Evolutionary conservation across 2,113 vertebrate genomes (phyloP), one percentile per base, ranked within the genome.

Genomic region (Seriola aureovittata): DNA sequence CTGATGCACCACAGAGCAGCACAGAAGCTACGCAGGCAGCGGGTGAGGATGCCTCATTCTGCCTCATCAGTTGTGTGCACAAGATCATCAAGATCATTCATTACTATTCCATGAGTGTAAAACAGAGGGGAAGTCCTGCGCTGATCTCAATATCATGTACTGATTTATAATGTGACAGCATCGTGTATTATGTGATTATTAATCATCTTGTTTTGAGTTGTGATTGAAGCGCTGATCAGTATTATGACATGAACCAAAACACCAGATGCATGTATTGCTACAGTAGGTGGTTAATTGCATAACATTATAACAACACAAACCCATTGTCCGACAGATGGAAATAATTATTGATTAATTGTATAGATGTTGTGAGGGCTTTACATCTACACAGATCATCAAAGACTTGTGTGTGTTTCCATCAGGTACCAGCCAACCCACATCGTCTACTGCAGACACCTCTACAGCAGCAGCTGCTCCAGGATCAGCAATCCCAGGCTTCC

Each of bases 401-500:
- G 8, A 17, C 34, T 60, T 73, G 7, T 46, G 10, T 58, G 3
- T 75, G 9, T 72, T 36, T 74, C 40, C 38, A 42, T 57, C 82
- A 95, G 94, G 93, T 29, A 46, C 86, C 65, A 88, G 91, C 74
- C 91, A 91, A 68, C 73, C 94, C 17, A 25, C 76, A 2, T 87
- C 94, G 16, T 76, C 94, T 3, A 25, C 75, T 14, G 48, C 92
- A 32, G 94, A 94, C 13, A 1, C 88, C 0, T 42, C 86, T 21
- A 42, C 88, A 16, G 71, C 82, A 34, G 78, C 94, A 1, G 75
- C 91, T 6, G 46, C 91, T 44, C 92, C 94, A 9, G 95, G 91
- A 81, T 63, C 90, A 54, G 38, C 90, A 0, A 75, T 95, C 23
- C 95, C 97, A 0, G 96, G 96, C 4, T 96, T 99, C 71, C 97